These are phyloP conservation scores for Pedetes capensis DNA, from an alignment of 2,113 vertebrate species.

Conservation along the genomic window DNA sequence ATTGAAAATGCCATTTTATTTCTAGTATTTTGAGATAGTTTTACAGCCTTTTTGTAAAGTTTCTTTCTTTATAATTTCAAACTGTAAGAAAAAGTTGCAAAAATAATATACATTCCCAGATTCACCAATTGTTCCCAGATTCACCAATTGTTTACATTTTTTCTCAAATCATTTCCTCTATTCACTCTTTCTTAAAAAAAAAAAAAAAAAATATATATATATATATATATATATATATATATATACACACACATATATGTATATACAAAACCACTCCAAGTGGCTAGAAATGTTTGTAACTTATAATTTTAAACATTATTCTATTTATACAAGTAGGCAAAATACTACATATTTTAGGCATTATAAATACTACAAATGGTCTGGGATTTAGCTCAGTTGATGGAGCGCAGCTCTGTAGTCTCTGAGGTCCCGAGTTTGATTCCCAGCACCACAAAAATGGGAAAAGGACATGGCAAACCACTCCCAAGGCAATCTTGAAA, in stretches of 20 bases:
- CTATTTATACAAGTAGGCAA: constrained; percentile 38
- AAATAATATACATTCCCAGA: neutral
- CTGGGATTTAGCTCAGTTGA: too few species aligned
- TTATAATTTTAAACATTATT: constrained; percentile 55
- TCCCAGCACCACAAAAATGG: too few species aligned
- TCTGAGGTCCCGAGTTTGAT: too few species aligned
- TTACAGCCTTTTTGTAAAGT: neutral
- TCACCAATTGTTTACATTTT: neutral
- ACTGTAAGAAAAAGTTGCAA: neutral
- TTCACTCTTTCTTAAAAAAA: neutral
- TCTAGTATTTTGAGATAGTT: neutral
- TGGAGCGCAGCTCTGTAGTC: too few species aligned
- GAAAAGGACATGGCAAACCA: too few species aligned
- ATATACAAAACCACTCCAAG: too few species aligned
- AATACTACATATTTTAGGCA: neutral
- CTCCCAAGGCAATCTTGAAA: too few species aligned
- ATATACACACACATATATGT: too few species aligned
- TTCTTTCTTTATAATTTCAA: neutral
- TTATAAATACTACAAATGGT: neutral
- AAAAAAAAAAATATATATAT: too few species aligned
- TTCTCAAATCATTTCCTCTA: neutral
- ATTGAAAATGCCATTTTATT: neutral
- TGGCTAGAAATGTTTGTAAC: constrained; percentile 56
- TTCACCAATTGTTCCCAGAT: neutral
- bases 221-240: neutral